These are phyloP conservation scores for Catostylus mosaicus DNA, from an alignment of 30 jellyfish, hydroid and myxozoan genomes.

Conservation along the genomic window DNA sequence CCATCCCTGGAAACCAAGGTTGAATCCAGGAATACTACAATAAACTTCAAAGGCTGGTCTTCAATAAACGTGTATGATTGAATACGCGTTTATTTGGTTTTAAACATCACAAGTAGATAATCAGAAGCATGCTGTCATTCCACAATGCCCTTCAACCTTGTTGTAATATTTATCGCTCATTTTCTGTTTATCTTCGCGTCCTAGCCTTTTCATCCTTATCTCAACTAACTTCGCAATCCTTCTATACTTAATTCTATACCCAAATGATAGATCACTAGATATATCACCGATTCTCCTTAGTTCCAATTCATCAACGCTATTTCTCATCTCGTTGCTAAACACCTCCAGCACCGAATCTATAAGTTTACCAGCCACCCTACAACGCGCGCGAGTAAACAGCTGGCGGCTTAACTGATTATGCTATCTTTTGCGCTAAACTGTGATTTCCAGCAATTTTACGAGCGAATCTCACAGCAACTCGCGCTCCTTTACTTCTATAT, in stretches of 20 bases:
- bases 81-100: no score
- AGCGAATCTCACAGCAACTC: background rate
- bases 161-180: no score
- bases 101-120: no score
- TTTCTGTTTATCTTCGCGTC: background rate
- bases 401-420: slow-evolving; percentile 28
- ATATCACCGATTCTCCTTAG: background rate
- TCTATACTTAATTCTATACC: background rate
- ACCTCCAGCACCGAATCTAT: background rate
- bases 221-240: background rate
- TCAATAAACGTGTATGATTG: no score
- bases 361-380: slow-evolving; percentile 17
- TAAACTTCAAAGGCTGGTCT: no score
- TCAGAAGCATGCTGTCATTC: no score
- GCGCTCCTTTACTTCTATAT: slow-evolving; percentile 10
- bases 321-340: background rate
- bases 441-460: slow-evolving; percentile 20
- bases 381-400: slow-evolving; percentile 29
- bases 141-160: no score
- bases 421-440: slow-evolving; percentile 18
- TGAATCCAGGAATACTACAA: no score
- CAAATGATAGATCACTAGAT: background rate
- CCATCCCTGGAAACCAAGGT: no score
- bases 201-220: background rate
- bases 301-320: background rate